phyloP scores from a whole-genome alignment of 2,113 vertebrate species.

The Amphilophus citrinellus region DNA sequence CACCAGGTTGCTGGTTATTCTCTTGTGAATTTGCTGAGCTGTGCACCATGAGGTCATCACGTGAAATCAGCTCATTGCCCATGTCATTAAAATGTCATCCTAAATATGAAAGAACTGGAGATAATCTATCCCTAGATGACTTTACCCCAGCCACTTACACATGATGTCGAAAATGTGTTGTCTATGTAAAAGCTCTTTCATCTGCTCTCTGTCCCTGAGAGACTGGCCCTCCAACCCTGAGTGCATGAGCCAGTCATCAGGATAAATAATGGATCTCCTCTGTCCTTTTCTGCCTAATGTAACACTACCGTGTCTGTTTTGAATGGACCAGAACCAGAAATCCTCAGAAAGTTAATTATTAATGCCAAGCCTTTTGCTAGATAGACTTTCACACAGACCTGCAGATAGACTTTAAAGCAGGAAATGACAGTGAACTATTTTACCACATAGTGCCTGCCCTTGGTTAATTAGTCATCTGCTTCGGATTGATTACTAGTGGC shows the following conservation, averaged over 20 bases:
- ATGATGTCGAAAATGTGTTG: conserved; percentile 2
- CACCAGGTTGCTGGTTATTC: conserved; percentile 3
- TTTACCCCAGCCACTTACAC: conserved; percentile 3
- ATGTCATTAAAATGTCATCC: conserved; percentile 31
- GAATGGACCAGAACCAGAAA: conserved; percentile 18
- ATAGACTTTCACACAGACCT: conserved; percentile 15
- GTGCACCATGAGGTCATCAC: conserved; percentile 26
- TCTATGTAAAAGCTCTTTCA: neutral
- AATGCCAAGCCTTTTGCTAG: conserved; percentile 12
- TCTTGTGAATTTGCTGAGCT: conserved; percentile 44
- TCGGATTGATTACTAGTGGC: neutral
- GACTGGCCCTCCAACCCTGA: conserved; percentile 41
- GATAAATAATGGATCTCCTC: conserved; percentile 58
- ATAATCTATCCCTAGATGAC: conserved; percentile 43
- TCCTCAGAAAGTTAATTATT: conserved; percentile 49
- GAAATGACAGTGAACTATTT: neutral
- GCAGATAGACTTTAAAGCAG: conserved; percentile 2
- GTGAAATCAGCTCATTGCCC: conserved; percentile 43
- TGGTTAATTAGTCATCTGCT: conserved; percentile 21
- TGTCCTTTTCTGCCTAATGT: conserved; percentile 23
- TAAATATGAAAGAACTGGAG: conserved; percentile 18
- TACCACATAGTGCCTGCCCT: neutral
- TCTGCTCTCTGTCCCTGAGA: conserved; percentile 27
- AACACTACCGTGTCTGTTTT: conserved; percentile 10
- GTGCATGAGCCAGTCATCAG: conserved; percentile 40